Percentiles rank a stretch among this genome's conserved stretches.
Evolutionary conservation across 2,888 invertebrate genomes (phyloP).

Genomic region (Cephus runcator): DNA sequence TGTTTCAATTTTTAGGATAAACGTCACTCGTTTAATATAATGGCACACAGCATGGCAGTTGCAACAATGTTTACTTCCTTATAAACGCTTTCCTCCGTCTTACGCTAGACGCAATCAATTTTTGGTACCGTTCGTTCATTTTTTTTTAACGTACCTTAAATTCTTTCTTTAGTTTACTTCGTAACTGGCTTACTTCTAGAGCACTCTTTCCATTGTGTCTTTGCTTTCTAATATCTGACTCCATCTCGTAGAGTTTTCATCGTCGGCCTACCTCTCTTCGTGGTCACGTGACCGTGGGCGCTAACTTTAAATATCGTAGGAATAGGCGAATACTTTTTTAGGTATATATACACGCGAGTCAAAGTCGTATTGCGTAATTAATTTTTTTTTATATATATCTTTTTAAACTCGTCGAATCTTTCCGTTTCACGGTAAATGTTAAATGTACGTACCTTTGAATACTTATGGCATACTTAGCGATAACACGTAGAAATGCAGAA

Average conservation of each 20-base stretch:
- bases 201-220: constrained; percentile 4
- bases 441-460: constrained; percentile 15
- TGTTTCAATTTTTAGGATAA: constrained; percentile 44
- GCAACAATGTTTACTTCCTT: constrained; percentile 60
- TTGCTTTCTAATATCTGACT: background rate
- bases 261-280: background rate
- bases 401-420: background rate
- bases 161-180: background rate
- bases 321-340: constrained; percentile 41
- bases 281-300: too few species aligned
- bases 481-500: constrained; percentile 59
- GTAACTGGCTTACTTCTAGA: constrained; percentile 1
- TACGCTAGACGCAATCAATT: background rate
- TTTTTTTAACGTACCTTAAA: constrained; percentile 18
- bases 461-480: constrained; percentile 43
- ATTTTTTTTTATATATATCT: too few species aligned
- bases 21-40: constrained; percentile 57
- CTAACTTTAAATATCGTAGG: constrained; percentile 28
- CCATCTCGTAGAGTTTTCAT: background rate
- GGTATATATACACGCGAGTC: constrained; percentile 53
- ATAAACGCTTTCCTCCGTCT: background rate
- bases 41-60: constrained; percentile 66
- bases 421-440: constrained; percentile 22
- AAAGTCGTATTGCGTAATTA: constrained; percentile 31
- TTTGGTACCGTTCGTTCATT: constrained; percentile 10